A percentile compares a stretch with the other conserved stretches of the same genome.
phyloP scores from a whole-genome alignment of 2,888 invertebrate species.

The Sialis fuliginosa region DNA sequence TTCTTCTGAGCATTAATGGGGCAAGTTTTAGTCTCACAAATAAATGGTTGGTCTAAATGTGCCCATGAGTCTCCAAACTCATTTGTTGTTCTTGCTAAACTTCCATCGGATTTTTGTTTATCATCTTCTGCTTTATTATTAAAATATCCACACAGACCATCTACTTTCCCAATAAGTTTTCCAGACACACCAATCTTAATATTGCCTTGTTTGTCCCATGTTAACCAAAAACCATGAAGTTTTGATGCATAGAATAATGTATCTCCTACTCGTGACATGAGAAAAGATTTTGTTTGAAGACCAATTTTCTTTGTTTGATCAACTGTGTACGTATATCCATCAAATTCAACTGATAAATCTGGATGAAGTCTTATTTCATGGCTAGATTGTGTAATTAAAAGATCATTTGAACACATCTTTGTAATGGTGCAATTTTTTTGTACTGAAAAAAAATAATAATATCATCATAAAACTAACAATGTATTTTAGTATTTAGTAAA shows the following conservation, averaged over 20 bases:
- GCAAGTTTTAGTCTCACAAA: conserved; percentile 43
- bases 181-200: conserved; percentile 53
- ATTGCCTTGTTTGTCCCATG: conserved; percentile 48
- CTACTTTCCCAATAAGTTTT: conserved; percentile 41
- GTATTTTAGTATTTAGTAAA: too few relatives aligned
- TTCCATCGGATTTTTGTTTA: conserved; percentile 50
- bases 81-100: conserved; percentile 36
- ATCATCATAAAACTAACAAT: too few relatives aligned
- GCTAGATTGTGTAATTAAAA: conserved; percentile 42
- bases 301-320: conserved; percentile 42
- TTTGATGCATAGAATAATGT: conserved; percentile 49
- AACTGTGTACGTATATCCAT: conserved; percentile 42
- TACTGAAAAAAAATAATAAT: conserved; percentile 33
- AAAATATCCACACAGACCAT: conserved; percentile 66
- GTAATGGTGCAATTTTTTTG: conserved; percentile 43
- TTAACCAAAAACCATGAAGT: conserved; percentile 54
- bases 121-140: conserved; percentile 50
- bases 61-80: conserved; percentile 69
- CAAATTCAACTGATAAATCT: conserved; percentile 45
- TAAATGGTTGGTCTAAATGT: conserved; percentile 29
- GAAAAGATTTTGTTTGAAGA: conserved; percentile 41
- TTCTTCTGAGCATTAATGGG: conserved; percentile 39
- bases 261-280: conserved; percentile 49
- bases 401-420: conserved; percentile 39
- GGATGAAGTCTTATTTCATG: conserved; percentile 39